Percentiles rank a stretch among this genome's conserved stretches.
These are phyloP conservation scores for Nyctibius grandis DNA, from an alignment of 2,797 vertebrate genomes.

Conservation along the genomic window DNA sequence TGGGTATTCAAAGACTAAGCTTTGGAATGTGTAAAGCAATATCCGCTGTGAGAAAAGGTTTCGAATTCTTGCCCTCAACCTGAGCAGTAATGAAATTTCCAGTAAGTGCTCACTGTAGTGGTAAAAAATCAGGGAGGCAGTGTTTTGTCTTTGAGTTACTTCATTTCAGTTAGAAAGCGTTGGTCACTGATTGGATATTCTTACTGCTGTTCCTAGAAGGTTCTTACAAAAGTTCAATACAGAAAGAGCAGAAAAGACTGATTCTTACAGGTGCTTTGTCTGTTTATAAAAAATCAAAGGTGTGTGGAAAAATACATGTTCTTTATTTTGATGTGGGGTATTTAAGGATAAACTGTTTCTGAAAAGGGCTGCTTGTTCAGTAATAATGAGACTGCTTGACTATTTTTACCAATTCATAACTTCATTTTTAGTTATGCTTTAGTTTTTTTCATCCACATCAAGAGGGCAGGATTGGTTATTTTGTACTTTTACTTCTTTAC, in stretches of 20 bases:
- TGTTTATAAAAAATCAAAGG: not conserved
- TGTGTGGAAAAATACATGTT: not conserved
- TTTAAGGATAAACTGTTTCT: not conserved
- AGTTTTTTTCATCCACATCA: not conserved
- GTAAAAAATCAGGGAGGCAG: not conserved
- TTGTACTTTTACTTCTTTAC: not conserved
- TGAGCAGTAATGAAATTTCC: constrained; percentile 28
- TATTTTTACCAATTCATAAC: not conserved
- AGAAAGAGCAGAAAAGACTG: not conserved
- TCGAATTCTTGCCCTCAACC: not conserved
- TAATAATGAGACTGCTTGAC: not conserved
- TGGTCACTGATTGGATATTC: not conserved
- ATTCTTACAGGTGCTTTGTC: not conserved
- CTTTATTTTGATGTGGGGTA: not conserved
- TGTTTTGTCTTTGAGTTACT: not conserved
- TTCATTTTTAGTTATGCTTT: not conserved
- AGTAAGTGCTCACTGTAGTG: not conserved
- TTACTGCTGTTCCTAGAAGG: not conserved
- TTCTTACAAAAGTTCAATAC: not conserved
- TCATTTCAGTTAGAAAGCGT: not conserved
- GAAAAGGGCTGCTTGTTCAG: not conserved
- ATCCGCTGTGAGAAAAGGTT: not conserved
- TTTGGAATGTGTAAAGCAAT: constrained; percentile 22
- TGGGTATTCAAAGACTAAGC: not conserved
- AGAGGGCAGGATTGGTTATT: not conserved